Conservation (phyloP, 2,113 vertebrate genomes). For the Sorex fumeus region DNA sequence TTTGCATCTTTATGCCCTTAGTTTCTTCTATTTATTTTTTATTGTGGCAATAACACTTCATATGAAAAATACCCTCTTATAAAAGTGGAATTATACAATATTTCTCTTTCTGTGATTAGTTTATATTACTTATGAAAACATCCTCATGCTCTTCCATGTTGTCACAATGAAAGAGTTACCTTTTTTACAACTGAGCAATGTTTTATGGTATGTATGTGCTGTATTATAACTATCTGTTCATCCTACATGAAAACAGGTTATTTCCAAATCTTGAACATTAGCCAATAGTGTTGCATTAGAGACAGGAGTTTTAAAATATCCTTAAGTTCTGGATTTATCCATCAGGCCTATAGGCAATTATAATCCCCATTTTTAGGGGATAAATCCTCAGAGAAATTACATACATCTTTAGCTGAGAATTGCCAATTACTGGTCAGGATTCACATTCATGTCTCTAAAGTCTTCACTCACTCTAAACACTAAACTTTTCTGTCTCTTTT, state of each 20-base stretch:
- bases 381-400: background rate
- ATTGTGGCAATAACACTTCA: background rate
- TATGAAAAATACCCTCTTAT: background rate
- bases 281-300: background rate
- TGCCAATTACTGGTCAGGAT: fast-evolving
- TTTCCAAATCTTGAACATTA: background rate
- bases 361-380: background rate
- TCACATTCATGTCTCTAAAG: background rate
- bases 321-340: background rate
- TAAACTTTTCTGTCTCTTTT: background rate
- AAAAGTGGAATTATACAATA: fast-evolving
- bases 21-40: background rate
- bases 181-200: background rate
- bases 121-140: background rate
- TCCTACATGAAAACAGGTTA: no score
- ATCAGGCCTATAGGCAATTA: background rate
- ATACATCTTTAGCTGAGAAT: background rate
- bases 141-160: background rate
- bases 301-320: background rate
- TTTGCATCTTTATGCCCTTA: background rate
- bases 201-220: no score
- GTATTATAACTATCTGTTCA: background rate
- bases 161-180: background rate
- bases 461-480: background rate
- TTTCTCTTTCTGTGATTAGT: background rate